phyloP scores from a whole-genome alignment of 2,797 vertebrate species.

The Pangasius macronema region DNA sequence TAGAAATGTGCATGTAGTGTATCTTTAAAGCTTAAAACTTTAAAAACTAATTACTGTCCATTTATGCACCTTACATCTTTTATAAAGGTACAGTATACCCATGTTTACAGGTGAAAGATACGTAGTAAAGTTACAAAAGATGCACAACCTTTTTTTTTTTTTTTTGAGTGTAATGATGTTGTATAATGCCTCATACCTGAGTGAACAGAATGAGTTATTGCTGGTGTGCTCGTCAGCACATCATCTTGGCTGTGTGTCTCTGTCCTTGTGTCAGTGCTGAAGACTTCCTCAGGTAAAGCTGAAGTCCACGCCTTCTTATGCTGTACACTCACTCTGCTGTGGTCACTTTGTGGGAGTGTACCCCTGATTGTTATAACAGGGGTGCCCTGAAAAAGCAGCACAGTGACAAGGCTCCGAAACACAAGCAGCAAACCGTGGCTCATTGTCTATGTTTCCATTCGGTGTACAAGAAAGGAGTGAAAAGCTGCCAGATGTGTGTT shows the following conservation, averaged over 20 bases:
- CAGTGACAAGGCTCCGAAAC: conserved; percentile 42
- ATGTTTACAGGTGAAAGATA: not conserved
- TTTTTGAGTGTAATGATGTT: not conserved
- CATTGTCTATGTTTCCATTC: conserved; percentile 44
- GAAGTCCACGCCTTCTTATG: not conserved
- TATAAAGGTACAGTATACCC: not conserved
- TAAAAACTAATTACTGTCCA: not conserved
- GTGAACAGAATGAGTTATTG: conserved; percentile 40
- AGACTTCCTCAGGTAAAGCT: conserved; percentile 26
- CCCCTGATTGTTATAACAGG: conserved; percentile 24
- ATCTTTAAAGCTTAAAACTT: not conserved
- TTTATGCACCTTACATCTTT: not conserved
- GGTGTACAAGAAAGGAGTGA: not conserved
- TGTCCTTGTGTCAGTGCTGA: conserved; percentile 28
- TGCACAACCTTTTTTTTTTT: not conserved
- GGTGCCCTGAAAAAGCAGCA: conserved; percentile 51
- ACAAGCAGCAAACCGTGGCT: conserved; percentile 39
- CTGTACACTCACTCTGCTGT: conserved; percentile 12
- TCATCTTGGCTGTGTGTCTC: conserved; percentile 14
- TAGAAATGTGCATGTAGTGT: not conserved
- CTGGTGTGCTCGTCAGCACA: not conserved
- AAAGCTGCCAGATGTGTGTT: not conserved
- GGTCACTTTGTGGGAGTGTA: conserved; percentile 35
- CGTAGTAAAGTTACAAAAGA: not conserved
- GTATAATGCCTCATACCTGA: conserved; percentile 46